Evolutionary conservation across 37 sponge, comb jelly and placozoan species (phyloP).

Genomic region (Theonella swinhoei): DNA sequence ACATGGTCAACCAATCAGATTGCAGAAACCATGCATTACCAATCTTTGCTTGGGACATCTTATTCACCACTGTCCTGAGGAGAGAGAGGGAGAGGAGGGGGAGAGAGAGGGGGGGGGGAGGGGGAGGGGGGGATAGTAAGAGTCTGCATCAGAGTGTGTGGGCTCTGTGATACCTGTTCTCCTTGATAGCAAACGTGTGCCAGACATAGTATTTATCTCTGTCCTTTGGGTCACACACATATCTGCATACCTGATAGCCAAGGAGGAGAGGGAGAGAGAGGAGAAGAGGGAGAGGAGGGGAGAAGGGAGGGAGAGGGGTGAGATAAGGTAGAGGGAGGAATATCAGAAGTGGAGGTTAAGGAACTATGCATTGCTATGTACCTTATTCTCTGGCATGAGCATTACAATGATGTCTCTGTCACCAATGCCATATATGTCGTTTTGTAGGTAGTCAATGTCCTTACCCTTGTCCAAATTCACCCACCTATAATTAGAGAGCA

Average conservation of each 20-base stretch:
- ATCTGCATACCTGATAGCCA: constrained; percentile 43
- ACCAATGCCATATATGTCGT: constrained; percentile 2
- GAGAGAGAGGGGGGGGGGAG: no score
- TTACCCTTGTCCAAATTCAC: constrained; percentile 4
- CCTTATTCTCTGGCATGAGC: constrained; percentile 22
- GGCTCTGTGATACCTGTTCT: constrained; percentile 21
- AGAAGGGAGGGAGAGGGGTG: no score
- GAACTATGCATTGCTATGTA: no score
- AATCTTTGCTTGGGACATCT: constrained; percentile 32
- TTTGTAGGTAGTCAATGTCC: constrained; percentile 13
- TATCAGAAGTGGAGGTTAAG: no score
- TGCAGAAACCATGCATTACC: constrained; percentile 46
- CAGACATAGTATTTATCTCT: constrained; percentile 40
- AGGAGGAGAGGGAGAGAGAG: no score
- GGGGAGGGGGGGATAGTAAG: no score
- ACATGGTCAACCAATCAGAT: constrained; percentile 8
- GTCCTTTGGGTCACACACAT: constrained; percentile 5
- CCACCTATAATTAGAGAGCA: constrained; percentile 15
- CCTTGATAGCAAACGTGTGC: constrained; percentile 43
- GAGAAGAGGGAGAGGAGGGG: no score
- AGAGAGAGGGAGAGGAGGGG: no score
- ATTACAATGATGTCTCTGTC: constrained; percentile 9
- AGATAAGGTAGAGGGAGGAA: no score
- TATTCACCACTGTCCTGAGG: constrained; percentile 30
- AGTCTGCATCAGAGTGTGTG: no score